Evolutionary conservation across 2,797 vertebrate species (phyloP).

Genomic region (Chlorospingus semifuscus): DNA sequence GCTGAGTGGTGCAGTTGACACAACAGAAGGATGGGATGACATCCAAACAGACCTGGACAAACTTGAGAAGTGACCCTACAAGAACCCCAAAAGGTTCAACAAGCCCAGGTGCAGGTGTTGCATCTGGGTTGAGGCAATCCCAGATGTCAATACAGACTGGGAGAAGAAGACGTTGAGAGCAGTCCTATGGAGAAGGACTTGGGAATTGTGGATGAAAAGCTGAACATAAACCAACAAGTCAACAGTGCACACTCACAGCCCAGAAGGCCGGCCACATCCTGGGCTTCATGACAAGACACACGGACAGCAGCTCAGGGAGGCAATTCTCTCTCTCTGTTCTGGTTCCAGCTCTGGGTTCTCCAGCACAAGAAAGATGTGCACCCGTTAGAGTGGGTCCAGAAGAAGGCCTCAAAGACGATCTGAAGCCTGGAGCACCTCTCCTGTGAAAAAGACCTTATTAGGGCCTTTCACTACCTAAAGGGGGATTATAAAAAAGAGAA

Average conservation of each 20-base stretch:
- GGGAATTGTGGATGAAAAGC: neutral
- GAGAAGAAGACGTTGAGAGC: neutral
- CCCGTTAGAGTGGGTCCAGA: neutral
- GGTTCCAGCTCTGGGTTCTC: neutral
- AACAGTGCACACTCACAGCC: neutral
- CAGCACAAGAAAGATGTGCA: neutral
- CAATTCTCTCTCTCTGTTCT: neutral
- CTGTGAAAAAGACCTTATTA: neutral
- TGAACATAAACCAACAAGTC: neutral
- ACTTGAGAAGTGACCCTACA: neutral
- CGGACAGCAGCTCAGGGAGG: rapidly evolving
- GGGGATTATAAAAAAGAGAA: neutral
- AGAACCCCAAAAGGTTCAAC: neutral
- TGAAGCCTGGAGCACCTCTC: neutral
- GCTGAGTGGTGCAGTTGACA: neutral
- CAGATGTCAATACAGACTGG: neutral
- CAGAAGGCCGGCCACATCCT: neutral
- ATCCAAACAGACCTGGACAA: neutral
- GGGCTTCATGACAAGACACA: no score
- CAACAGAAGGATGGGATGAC: neutral
- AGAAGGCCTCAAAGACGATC: neutral
- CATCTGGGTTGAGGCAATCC: neutral
- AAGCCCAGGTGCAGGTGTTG: neutral
- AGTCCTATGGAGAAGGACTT: neutral
- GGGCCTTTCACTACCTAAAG: neutral